Evolutionary conservation across 2,113 vertebrate genomes (phyloP).

Genomic region (Pteruthius melanotis): DNA sequence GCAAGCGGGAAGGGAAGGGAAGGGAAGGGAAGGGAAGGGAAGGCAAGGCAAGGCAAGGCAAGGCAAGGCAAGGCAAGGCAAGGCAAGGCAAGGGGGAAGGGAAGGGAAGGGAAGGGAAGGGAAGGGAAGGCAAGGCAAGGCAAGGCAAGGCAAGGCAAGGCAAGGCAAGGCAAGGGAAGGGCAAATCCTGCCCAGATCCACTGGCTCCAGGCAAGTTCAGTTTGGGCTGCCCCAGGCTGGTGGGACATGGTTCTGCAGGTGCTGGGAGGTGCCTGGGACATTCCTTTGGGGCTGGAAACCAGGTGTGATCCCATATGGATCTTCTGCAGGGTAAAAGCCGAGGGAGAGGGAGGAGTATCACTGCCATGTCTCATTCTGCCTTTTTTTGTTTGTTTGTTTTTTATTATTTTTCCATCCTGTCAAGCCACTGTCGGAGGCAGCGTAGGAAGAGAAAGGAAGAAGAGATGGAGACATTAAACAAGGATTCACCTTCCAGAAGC

Average conservation of each 20-base stretch:
- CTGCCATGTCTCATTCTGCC: not conserved
- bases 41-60: too few relatives aligned
- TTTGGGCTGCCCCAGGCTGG: not conserved
- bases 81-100: not conserved
- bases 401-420: rapidly evolving
- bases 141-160: too few relatives aligned
- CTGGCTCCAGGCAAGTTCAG: not conserved
- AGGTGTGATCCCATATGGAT: not conserved
- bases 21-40: too few relatives aligned
- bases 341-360: not conserved
- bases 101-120: not conserved
- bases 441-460: constrained; percentile 45
- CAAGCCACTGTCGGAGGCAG: constrained; percentile 44
- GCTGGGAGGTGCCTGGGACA: not conserved
- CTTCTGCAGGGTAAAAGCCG: not conserved
- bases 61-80: too few relatives aligned
- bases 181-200: too few relatives aligned
- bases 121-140: not conserved
- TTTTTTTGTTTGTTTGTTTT: not conserved
- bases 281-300: not conserved
- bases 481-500: not conserved
- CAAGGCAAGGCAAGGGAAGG: too few relatives aligned
- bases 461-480: constrained; percentile 54
- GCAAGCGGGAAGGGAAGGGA: not conserved
- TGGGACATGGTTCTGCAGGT: not conserved